Evolutionary conservation across 2,888 invertebrate genomes (phyloP), one percentile per base, ranked within the genome.

Genomic region (Hipparchia semele): DNA sequence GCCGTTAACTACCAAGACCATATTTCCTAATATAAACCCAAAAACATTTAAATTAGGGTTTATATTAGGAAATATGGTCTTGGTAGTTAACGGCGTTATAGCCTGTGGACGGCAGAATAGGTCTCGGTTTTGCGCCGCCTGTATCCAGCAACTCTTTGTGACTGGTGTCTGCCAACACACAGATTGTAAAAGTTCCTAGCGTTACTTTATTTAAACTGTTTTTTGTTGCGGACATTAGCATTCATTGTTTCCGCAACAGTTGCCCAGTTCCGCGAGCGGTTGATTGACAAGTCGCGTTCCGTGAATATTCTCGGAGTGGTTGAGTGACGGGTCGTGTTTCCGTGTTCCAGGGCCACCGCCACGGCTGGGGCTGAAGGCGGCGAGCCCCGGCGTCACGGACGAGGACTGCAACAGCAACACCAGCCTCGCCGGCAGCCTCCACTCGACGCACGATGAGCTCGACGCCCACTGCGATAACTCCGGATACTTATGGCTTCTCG

Each of bases 401-500:
- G 94, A 93, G 87, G 93, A 94, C 86, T 93, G 93, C 86, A 94
- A 93, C 85, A 92, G 92, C 84, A 94, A 94, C 88, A 92, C 92
- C 82, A 93, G 93, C 86, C 92, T 94, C 85, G 88, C 92, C 77
- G 92, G 92, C 84, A 93, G 92, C 79, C 91, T 91, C 84, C 90
- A 91, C 84, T 92, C 92, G 68, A 79, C 86, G 74, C 91, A 92
- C 84, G 93, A 92, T 90, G 93, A 92, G 80, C 86, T 91, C 82
- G 94, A 94, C 84, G 92, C 89, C 75, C 91, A 92, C 84, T 92
- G 92, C 91, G 98, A 98, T 92, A 98, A 97, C 94, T 97, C 97
- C 82, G 98, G 98, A 83, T 98, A 98, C 89, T 97, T 98, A 90
- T 98, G 98, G 98, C 97, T 97, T 90, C 95, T 97, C 83, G 98